Evolutionary conservation across 2,113 vertebrate species (phyloP).

Genomic region (Leptocoma aspasia): DNA sequence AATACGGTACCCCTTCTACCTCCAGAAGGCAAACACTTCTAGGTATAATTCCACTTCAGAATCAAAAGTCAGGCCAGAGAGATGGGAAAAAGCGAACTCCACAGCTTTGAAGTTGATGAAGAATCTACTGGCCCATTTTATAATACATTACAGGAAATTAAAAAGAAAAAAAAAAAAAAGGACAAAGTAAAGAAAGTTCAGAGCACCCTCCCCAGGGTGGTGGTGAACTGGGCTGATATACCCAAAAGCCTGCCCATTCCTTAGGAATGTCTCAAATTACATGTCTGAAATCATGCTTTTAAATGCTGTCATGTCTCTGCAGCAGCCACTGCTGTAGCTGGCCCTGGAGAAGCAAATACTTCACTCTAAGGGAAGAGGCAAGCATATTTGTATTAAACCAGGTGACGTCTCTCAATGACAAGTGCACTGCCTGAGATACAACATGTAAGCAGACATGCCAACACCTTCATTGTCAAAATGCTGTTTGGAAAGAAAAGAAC

Average conservation of each 20-base stretch:
- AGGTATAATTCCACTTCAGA: not conserved
- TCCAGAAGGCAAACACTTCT: not conserved
- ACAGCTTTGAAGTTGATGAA: not conserved
- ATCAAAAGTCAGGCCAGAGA: not conserved
- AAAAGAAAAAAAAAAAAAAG: not conserved
- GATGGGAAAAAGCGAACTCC: not conserved
- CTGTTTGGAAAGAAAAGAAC: not conserved
- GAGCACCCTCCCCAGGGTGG: not conserved
- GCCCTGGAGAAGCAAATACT: not conserved
- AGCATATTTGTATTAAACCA: not conserved
- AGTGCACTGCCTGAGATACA: not conserved
- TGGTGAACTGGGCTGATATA: not conserved
- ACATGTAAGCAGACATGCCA: not conserved
- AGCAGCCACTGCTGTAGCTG: not conserved
- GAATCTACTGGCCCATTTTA: not conserved
- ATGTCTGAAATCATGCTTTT: not conserved
- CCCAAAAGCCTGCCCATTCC: not conserved
- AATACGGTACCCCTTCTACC: not conserved
- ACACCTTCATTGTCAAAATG: not conserved
- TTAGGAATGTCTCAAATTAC: not conserved
- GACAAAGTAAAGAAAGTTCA: not conserved
- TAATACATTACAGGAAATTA: not conserved
- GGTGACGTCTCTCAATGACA: not conserved
- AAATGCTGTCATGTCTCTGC: not conserved
- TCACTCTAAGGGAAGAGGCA: not conserved